These are phyloP conservation scores for Melanotaenia boesemani DNA, from an alignment of 2,797 vertebrate genomes.

Conservation along the genomic window DNA sequence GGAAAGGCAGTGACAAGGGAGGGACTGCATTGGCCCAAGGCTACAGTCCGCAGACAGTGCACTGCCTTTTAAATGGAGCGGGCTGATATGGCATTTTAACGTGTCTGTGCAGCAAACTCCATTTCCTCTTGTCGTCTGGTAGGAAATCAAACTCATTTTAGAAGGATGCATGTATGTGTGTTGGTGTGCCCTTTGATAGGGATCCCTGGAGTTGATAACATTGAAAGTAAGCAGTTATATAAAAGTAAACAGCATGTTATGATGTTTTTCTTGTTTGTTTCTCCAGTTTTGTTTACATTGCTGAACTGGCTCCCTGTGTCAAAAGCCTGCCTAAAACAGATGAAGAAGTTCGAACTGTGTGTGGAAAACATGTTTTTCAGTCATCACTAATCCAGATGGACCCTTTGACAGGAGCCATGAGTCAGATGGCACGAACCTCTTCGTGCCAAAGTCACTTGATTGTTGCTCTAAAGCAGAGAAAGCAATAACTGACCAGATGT, in stretches of 20 bases:
- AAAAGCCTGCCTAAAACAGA: background rate
- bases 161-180: conserved; percentile 3
- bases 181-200: conserved; percentile 22
- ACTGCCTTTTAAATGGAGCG: conserved; percentile 49
- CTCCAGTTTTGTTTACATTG: background rate
- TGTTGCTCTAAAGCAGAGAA: conserved; percentile 61
- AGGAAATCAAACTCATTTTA: conserved; percentile 69
- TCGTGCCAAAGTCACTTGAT: conserved; percentile 63
- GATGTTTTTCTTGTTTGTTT: background rate
- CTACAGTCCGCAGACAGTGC: conserved; percentile 61
- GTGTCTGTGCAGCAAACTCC: conserved; percentile 54
- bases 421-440: conserved; percentile 48
- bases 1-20: conserved; percentile 63
- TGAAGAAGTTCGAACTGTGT: background rate
- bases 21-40: conserved; percentile 49
- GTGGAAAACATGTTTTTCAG: conserved; percentile 48
- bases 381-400: conserved; percentile 44
- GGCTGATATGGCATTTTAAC: conserved; percentile 56
- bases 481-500: conserved; percentile 77
- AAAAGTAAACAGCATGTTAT: background rate
- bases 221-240: conserved; percentile 7
- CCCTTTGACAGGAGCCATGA: conserved; percentile 41
- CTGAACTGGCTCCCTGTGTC: background rate
- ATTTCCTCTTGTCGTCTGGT: conserved; percentile 71
- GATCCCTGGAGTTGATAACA: conserved; percentile 15